These are phyloP conservation scores for Hydractinia symbiolongicarpus DNA, from an alignment of 30 jellyfish, hydroid and myxozoan genomes.

Conservation along the genomic window DNA sequence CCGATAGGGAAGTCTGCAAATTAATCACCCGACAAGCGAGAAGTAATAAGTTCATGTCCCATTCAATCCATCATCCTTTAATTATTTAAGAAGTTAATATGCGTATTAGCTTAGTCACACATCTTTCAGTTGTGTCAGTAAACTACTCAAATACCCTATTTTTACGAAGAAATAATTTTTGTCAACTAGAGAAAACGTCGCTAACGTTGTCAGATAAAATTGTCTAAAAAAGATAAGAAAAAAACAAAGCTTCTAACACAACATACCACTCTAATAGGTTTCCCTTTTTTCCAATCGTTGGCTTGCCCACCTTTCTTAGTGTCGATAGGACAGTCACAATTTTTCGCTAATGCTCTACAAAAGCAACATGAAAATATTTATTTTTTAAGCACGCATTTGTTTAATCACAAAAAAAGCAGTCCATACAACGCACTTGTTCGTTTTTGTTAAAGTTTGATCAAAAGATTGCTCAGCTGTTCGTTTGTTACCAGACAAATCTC, in stretches of 20 bases:
- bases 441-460: slow-evolving; percentile 79
- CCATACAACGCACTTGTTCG: slow-evolving; percentile 50
- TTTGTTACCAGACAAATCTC: slow-evolving; percentile 92
- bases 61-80: too few species aligned
- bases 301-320: slow-evolving; percentile 87
- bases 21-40: too few species aligned
- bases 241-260: background rate
- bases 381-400: background rate
- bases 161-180: too few species aligned
- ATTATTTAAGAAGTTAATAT: too few species aligned
- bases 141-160: too few species aligned
- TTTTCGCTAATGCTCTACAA: slow-evolving; percentile 89
- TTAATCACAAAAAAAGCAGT: background rate
- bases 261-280: slow-evolving; percentile 89
- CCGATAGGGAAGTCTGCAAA: too few species aligned
- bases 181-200: too few species aligned
- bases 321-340: slow-evolving; percentile 71
- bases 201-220: too few species aligned
- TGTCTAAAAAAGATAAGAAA: too few species aligned
- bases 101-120: too few species aligned
- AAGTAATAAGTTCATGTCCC: too few species aligned
- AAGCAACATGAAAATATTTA: background rate
- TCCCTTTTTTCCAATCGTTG: slow-evolving; percentile 71
- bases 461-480: slow-evolving; percentile 95
- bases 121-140: too few species aligned